phyloP scores from a whole-genome alignment of 2,888 invertebrate species.

The Leistus spinibarbis region DNA sequence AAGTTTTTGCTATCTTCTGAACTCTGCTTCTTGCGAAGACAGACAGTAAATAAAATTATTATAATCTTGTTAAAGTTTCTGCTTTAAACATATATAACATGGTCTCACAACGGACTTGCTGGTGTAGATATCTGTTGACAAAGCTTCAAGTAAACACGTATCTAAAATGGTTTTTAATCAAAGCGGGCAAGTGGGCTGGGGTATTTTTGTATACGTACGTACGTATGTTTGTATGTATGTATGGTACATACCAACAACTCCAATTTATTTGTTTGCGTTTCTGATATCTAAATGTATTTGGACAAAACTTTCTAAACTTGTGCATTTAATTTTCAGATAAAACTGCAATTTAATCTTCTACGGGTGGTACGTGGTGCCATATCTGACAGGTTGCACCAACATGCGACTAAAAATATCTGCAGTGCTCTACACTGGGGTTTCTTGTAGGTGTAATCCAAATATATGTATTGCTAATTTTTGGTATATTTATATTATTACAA shows the following conservation, averaged over 20 bases:
- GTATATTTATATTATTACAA: no score
- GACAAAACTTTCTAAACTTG: neutral
- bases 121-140: neutral
- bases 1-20: neutral
- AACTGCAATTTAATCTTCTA: neutral
- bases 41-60: neutral
- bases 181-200: neutral
- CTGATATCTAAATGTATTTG: neutral
- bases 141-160: neutral
- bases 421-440: no score
- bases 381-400: no score
- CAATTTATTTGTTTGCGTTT: constrained; percentile 16
- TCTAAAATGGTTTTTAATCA: constrained; percentile 6
- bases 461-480: no score
- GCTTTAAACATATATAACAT: neutral
- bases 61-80: neutral
- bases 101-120: neutral
- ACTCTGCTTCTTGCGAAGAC: neutral
- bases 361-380: neutral
- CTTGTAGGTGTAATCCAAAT: no score
- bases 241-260: neutral
- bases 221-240: no score
- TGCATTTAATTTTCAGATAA: neutral
- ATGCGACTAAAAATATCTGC: no score
- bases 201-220: neutral